phyloP scores from a whole-genome alignment of 2,888 invertebrate genomes.

The Conomelus anceps region DNA sequence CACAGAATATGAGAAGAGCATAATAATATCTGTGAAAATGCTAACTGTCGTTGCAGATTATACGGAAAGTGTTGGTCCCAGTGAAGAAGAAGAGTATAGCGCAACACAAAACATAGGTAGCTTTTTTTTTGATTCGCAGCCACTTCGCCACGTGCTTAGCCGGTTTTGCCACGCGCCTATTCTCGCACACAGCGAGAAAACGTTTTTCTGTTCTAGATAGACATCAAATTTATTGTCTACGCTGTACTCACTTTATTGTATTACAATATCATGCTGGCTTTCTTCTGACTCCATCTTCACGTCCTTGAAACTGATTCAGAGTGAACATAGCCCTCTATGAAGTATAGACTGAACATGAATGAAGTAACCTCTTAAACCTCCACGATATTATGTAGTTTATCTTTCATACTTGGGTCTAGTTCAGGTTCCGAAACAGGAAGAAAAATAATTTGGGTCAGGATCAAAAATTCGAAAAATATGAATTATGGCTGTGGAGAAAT shows the following conservation, averaged over 20 bases:
- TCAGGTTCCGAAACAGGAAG: no score
- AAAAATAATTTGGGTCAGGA: no score
- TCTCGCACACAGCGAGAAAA: background rate
- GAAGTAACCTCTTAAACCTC: no score
- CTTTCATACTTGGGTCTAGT: no score
- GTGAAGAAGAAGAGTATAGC: background rate
- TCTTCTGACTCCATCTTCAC: background rate
- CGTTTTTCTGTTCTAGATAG: background rate
- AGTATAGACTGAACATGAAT: background rate
- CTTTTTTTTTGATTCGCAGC: background rate
- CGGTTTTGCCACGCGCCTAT: background rate
- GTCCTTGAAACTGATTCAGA: background rate
- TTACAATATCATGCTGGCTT: background rate
- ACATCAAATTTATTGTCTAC: background rate
- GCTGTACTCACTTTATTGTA: background rate
- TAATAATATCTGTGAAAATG: background rate
- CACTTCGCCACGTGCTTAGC: background rate
- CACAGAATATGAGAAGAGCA: background rate
- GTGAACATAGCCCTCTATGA: background rate
- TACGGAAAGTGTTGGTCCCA: background rate
- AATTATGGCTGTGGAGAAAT: no score
- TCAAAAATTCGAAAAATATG: no score
- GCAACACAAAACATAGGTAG: background rate
- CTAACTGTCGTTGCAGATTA: background rate
- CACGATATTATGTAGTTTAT: no score